These are phyloP conservation scores for Anser cygnoides DNA, from an alignment of 2,113 vertebrate genomes.

Conservation along the genomic window DNA sequence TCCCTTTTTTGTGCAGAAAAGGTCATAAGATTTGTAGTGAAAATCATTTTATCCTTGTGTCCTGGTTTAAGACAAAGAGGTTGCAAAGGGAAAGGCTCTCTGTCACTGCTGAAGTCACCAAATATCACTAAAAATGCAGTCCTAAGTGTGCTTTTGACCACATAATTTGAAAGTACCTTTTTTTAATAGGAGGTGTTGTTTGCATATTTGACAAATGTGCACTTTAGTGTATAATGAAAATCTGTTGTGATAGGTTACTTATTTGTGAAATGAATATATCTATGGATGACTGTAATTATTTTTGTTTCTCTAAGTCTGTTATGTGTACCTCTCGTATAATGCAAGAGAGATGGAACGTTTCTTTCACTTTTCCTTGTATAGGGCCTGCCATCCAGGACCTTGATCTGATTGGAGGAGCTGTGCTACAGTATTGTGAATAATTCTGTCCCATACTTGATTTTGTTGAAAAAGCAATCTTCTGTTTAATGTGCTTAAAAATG, in stretches of 20 bases:
- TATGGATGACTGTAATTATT: neutral
- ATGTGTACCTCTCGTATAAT: constrained; percentile 22
- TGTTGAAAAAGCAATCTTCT: neutral
- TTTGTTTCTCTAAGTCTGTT: constrained; percentile 7
- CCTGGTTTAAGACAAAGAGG: constrained; percentile 11
- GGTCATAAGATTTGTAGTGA: constrained; percentile 39
- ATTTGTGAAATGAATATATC: neutral
- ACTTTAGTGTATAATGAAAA: constrained; percentile 46
- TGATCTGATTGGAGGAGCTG: neutral
- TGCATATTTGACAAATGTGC: neutral
- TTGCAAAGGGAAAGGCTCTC: constrained; percentile 27
- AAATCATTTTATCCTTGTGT: constrained; percentile 26
- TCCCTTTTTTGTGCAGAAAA: constrained; percentile 51
- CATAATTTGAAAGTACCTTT: neutral
- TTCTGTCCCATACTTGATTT: neutral
- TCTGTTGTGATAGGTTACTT: neutral
- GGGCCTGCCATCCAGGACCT: neutral
- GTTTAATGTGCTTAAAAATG: neutral
- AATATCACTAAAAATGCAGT: constrained; percentile 11
- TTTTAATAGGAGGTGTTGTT: neutral
- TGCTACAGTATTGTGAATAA: neutral
- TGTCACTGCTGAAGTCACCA: constrained; percentile 26
- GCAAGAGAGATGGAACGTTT: constrained; percentile 1
- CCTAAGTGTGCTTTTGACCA: neutral
- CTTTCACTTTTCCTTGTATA: neutral